Conservation (phyloP, 2,797 vertebrate species). For the Brachymystax lenok region DNA sequence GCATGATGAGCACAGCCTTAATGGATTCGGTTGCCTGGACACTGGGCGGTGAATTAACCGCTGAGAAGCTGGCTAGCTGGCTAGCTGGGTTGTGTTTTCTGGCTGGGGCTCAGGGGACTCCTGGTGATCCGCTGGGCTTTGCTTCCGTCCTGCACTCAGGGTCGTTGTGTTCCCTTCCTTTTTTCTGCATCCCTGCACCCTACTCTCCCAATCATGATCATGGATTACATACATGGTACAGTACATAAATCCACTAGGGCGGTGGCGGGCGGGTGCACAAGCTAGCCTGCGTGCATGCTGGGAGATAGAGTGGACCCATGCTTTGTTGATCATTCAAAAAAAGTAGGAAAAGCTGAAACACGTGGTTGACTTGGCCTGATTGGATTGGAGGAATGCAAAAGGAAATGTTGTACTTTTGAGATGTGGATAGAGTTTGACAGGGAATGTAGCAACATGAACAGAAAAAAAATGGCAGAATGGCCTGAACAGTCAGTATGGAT, state of each 20-base stretch:
- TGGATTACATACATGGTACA: slow-evolving; percentile 7
- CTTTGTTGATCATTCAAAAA: background rate
- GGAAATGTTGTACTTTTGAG: background rate
- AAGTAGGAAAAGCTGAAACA: too few species aligned
- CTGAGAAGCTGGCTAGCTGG: background rate
- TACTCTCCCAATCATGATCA: background rate
- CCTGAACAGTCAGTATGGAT: background rate
- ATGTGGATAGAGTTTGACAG: background rate
- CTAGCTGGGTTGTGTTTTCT: background rate
- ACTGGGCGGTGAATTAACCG: background rate
- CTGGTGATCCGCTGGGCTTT: background rate
- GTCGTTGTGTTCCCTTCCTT: background rate
- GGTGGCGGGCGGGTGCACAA: background rate
- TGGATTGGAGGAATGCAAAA: background rate
- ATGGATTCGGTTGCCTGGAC: background rate
- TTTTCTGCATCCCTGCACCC: background rate
- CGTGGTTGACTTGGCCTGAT: background rate
- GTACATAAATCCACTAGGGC: background rate
- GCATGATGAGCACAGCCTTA: background rate
- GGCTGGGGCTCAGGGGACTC: background rate
- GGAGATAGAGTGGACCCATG: background rate
- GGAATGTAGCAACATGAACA: background rate
- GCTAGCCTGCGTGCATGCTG: background rate
- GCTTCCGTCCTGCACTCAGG: background rate
- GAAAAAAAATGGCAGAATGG: background rate